A percentile compares a stretch with the other conserved stretches of the same genome.
Evolutionary conservation across 2,888 invertebrate species (phyloP).

Genomic region (Endomychus coccineus): DNA sequence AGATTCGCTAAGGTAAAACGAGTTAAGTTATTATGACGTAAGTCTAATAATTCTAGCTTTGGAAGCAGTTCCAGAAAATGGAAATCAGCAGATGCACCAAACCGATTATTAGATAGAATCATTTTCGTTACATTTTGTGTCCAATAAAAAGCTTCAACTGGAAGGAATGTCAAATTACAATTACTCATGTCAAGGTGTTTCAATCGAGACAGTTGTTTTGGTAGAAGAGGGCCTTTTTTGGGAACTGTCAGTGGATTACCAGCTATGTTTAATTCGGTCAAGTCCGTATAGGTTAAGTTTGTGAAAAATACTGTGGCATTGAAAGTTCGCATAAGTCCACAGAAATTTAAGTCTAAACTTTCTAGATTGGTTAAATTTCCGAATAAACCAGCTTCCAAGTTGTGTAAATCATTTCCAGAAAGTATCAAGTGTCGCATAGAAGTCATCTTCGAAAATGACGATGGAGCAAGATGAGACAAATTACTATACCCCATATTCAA

Average conservation of each 20-base stretch:
- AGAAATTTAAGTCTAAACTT: slow-evolving; percentile 60
- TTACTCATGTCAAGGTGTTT: slow-evolving; percentile 58
- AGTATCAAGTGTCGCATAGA: slow-evolving; percentile 57
- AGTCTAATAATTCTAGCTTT: slow-evolving; percentile 53
- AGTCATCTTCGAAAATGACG: slow-evolving; percentile 62
- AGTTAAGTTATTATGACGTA: slow-evolving; percentile 57
- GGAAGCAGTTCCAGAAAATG: slow-evolving; percentile 50
- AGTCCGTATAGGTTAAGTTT: slow-evolving; percentile 54
- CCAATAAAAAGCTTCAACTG: slow-evolving; percentile 53
- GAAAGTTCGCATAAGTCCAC: slow-evolving; percentile 56
- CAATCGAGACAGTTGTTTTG: slow-evolving; percentile 57
- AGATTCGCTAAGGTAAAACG: slow-evolving; percentile 53
- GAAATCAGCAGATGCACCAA: slow-evolving; percentile 47
- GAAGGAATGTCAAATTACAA: slow-evolving; percentile 55
- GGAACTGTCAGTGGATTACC: slow-evolving; percentile 61
- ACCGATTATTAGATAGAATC: slow-evolving; percentile 53
- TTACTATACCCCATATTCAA: slow-evolving; percentile 69
- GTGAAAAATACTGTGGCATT: slow-evolving; percentile 62
- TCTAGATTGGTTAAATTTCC: slow-evolving; percentile 59
- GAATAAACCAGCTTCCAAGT: slow-evolving; percentile 59
- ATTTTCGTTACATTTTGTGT: slow-evolving; percentile 57
- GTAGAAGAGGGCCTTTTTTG: slow-evolving; percentile 52
- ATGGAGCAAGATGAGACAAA: slow-evolving; percentile 56
- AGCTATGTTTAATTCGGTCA: slow-evolving; percentile 59
- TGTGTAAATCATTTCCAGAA: slow-evolving; percentile 61